Evolutionary conservation across 2,113 vertebrate species (phyloP).

Genomic region (Etheostoma spectabile): DNA sequence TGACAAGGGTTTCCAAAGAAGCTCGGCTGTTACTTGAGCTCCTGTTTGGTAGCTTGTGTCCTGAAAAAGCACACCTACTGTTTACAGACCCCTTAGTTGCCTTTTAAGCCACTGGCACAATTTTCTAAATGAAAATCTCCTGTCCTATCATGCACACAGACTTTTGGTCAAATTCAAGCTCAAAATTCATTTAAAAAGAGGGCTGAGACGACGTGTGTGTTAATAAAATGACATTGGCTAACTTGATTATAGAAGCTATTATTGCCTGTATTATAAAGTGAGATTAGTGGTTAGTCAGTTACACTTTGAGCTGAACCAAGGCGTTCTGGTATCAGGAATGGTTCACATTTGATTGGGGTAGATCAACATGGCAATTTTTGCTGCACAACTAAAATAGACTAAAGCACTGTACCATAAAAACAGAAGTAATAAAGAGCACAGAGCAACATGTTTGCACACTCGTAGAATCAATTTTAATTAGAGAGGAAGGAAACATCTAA

Average conservation of each 20-base stretch:
- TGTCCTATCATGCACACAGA: neutral
- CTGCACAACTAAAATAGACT: neutral
- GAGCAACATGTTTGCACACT: neutral
- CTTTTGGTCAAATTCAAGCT: neutral
- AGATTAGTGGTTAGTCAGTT: neutral
- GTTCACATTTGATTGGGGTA: neutral
- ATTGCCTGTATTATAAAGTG: conserved; percentile 9
- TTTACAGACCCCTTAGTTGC: neutral
- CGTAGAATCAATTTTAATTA: neutral
- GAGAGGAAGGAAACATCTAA: neutral
- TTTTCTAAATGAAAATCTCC: neutral
- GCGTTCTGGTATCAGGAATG: neutral
- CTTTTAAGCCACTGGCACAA: neutral
- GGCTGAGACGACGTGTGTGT: neutral
- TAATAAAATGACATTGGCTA: neutral
- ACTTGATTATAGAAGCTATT: neutral
- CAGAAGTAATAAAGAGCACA: neutral
- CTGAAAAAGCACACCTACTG: neutral
- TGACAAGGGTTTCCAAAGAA: neutral
- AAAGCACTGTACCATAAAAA: neutral
- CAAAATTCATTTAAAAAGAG: neutral
- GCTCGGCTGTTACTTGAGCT: neutral
- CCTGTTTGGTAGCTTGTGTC: neutral
- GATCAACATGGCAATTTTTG: neutral
- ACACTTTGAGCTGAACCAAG: neutral